Base-by-base conservation (phyloP, 2,797 vertebrate genomes). In the Spinibarbus caldwelli region DNA sequence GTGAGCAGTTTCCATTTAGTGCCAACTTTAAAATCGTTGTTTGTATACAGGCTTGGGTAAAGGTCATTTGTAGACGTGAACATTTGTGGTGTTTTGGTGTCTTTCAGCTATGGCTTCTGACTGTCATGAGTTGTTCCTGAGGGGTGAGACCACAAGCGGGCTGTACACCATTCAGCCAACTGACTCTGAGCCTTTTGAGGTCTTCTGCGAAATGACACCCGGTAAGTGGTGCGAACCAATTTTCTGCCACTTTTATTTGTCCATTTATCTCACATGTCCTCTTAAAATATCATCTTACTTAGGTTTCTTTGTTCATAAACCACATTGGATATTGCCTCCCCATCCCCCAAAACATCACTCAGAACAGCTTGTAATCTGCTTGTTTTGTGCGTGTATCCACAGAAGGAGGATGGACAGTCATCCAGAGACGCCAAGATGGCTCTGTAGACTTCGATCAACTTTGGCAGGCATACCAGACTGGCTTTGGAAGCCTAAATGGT, bases 321-420 rank as follows among this genome's bases (percentile, higher is more conserved):
- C n/a, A n/a, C n/a, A n/a, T n/a, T n/a, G n/a, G n/a, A n/a, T n/a
- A n/a, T n/a, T n/a, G n/a, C n/a, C 29, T 3, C 21, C 11, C 6
- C 78, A 12, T 2, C 15, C 12, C 54, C 52, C 19, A 47, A 29
- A 29, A 47, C 23, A 8, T 52, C n/a, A 67, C 59, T 49, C 15
- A 14, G 71, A 54, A 54, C 66, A 62, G 3, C 17, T 68, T 79
- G n/a, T 81, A 52, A 85, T 78, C 26, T 12, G 29, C 29, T 83
- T 72, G 21, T 17, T 80, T 62, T 62, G 43, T 78, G 7, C 7
- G 9, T 70, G 3, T 52, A 45, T 76, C 26, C 36, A 2, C 92
- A 99, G 97, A 97, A 14, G 97, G 96, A 2, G 97, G 97, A 68
- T 99, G 98, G 98, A 99, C 97, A 0, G 94, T 99, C 82, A 95